These are phyloP conservation scores for Origma solitaria DNA, from an alignment of 2,113 vertebrate species.

Conservation along the genomic window DNA sequence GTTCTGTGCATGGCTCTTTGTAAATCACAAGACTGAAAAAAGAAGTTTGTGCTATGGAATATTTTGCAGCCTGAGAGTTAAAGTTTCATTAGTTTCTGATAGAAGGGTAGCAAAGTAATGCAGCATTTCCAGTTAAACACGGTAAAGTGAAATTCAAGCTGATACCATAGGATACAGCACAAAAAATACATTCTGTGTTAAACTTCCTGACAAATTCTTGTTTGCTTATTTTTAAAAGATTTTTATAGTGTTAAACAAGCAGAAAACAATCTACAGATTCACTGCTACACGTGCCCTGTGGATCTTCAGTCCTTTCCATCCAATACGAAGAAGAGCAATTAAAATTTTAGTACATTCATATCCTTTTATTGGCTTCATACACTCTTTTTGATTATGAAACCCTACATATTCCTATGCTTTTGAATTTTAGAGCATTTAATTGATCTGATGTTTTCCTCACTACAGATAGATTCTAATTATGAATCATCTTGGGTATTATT, in stretches of 20 bases:
- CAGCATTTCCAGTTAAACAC: not conserved
- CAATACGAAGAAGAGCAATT: conserved; percentile 85
- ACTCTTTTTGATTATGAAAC: not conserved
- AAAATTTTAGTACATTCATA: conserved; percentile 94
- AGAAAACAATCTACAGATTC: conserved; percentile 95
- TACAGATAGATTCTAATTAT: not conserved
- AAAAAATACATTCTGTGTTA: not conserved
- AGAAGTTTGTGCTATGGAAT: not conserved
- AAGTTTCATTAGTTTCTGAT: not conserved
- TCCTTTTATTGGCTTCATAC: conserved; percentile 75
- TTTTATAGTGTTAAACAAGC: conserved; percentile 95
- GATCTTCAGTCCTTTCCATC: conserved; percentile 93
- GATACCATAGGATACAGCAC: not conserved
- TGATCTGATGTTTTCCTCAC: not conserved
- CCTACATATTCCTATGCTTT: accelerated
- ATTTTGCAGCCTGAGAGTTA: not conserved
- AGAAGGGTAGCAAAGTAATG: not conserved
- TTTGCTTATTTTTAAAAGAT: conserved; percentile 70
- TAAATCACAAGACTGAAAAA: not conserved
- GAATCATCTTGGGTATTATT: not conserved
- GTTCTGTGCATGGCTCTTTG: not conserved
- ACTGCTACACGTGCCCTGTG: conserved; percentile 92
- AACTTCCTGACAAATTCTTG: not conserved
- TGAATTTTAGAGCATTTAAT: not conserved
- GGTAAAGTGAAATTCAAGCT: not conserved